phyloP scores from a whole-genome alignment of 2,888 invertebrate genomes.

The Lypha dubia region DNA sequence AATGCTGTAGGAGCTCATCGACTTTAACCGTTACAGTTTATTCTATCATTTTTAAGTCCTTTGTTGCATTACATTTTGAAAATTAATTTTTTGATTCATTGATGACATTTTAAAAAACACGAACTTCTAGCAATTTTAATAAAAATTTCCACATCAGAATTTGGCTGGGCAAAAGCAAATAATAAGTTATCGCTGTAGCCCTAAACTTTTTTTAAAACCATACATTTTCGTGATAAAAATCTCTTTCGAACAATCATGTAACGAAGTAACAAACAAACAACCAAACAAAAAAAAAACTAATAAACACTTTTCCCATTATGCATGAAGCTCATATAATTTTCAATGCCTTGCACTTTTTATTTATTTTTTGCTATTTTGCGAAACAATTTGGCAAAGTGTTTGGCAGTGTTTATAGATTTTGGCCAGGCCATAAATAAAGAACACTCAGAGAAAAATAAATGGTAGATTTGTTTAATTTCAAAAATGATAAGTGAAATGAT shows the following conservation, averaged over 20 bases:
- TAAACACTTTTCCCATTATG: conserved; percentile 61
- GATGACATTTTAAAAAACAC: no score
- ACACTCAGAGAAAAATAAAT: conserved; percentile 46
- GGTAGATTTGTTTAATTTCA: no score
- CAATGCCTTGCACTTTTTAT: conserved; percentile 59
- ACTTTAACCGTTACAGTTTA: no score
- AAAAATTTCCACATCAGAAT: neutral
- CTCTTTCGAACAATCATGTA: conserved; percentile 32
- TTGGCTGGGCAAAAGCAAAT: neutral
- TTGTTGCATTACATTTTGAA: no score
- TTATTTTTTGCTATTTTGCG: conserved; percentile 4
- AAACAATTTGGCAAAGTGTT: conserved; percentile 70
- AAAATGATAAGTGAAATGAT: no score
- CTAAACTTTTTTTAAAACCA: neutral
- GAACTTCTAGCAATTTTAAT: no score
- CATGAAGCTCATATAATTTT: conserved; percentile 38
- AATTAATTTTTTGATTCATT: no score
- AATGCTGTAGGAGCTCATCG: no score
- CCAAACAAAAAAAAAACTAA: conserved; percentile 19
- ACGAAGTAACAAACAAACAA: conserved; percentile 14
- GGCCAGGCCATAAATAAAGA: conserved; percentile 51
- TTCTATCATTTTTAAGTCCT: no score
- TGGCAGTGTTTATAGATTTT: conserved; percentile 48
- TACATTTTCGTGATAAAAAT: conserved; percentile 50
- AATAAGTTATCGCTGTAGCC: neutral